Evolutionary conservation across 2,113 vertebrate species (phyloP), one percentile per base, ranked within the genome.

Genomic region (Halichoerus grypus): DNA sequence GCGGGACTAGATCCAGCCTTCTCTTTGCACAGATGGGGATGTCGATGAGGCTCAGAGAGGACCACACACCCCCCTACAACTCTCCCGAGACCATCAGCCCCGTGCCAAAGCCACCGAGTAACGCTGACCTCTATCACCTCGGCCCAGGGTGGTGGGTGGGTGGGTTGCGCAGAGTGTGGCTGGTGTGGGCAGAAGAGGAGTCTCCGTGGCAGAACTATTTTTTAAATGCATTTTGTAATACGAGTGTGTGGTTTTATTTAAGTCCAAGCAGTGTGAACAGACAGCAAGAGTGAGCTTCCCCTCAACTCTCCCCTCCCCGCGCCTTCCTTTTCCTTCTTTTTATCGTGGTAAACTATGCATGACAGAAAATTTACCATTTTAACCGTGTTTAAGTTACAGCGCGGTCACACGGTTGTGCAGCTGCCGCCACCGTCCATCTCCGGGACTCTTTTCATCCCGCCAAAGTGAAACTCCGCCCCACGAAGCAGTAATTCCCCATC

Each of bases 401-500:
- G 22, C 42, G 4, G 13, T 7, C 31, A 36, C 33, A 2, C 39
- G 1, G 22, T 3, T 1, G 26, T 4, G 24, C 19, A 14, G 3
- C 55, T 1, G 0, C 33, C 4, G 7, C 33, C 57, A 39, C 22
- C 5, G 0, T 31, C 83, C 18, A 11, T 14, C 63, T 42, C n/a
- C 5, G 26, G 93, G 28, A 16, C 16, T 26, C 55, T 8, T 13
- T 11, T 16, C 36, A 36, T 33, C 69, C 67, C 49, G 12, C 39
- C 26, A 36, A 65, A 46, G 87, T 10, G n/a, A 39, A n/a, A n/a
- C 33, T 2, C 71, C 7, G 22, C 39, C 67, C 33, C 51, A 10
- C 0, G 5, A 39, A 88, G 22, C 65, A 57, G 5, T 19, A 21
- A 5, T 0, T 1, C 39, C 16, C 3, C 4, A 0, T 0, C 0